Conservation (phyloP, 35 echinoderm and acorn worm genomes). For the Holothuria glaberrima region DNA sequence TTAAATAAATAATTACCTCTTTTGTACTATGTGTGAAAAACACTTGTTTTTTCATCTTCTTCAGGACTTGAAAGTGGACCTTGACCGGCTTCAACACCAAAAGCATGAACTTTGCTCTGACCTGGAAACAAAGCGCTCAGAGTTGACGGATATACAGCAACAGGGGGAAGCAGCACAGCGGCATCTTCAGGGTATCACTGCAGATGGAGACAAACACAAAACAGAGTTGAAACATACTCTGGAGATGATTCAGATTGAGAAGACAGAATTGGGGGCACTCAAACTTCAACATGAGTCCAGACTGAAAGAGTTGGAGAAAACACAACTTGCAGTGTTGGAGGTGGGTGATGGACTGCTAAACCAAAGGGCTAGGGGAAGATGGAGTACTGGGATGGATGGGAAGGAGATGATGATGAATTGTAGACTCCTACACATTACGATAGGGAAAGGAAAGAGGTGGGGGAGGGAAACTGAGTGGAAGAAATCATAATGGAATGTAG, state of each 20-base stretch:
- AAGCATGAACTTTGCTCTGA: conserved; percentile 38
- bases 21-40: too few species aligned
- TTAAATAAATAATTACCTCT: too few species aligned
- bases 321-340: conserved; percentile 87
- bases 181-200: conserved; percentile 45
- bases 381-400: neutral
- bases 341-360: conserved; percentile 11
- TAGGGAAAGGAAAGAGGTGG: too few species aligned
- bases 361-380: neutral
- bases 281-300: conserved; percentile 85
- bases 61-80: conserved; percentile 73
- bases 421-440: too few species aligned
- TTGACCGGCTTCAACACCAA: conserved; percentile 66
- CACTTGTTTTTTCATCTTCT: neutral
- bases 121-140: conserved; percentile 43
- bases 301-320: conserved; percentile 84
- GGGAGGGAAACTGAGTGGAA: too few species aligned
- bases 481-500: too few species aligned
- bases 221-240: conserved; percentile 92
- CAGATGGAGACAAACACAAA: conserved; percentile 77
- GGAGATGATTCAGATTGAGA: conserved; percentile 98
- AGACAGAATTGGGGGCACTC: conserved; percentile 93
- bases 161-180: conserved; percentile 56
- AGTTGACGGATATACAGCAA: conserved; percentile 44
- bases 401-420: too few species aligned